Percentiles rank a stretch among this genome's conserved stretches.
These are phyloP conservation scores for Ips typographus DNA, from an alignment of 1,140 invertebrate genomes.

Conservation along the genomic window DNA sequence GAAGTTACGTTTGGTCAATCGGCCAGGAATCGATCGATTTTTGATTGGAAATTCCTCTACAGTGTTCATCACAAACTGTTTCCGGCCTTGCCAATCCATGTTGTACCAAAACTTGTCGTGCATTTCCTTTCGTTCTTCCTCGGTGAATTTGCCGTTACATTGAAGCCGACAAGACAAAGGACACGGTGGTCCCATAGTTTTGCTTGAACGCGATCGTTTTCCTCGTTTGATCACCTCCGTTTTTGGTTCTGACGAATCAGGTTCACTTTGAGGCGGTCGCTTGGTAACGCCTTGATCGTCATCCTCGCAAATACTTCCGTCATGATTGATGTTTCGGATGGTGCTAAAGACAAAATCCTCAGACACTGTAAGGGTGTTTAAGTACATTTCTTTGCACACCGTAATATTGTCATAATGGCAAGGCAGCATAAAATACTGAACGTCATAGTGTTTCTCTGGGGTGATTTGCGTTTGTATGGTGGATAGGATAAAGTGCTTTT, in stretches of 20 bases:
- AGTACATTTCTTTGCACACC: conserved; percentile 30
- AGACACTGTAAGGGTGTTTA: conserved; percentile 20
- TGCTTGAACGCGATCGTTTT: conserved; percentile 15
- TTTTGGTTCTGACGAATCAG: conserved; percentile 8
- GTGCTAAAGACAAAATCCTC: conserved; percentile 20
- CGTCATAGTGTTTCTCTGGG: conserved; percentile 16
- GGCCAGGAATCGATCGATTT: conserved; percentile 22
- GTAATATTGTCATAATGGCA: conserved; percentile 21
- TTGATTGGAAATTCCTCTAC: conserved; percentile 30
- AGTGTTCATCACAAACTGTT: conserved; percentile 28
- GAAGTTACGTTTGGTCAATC: conserved; percentile 20
- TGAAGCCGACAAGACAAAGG: conserved; percentile 18
- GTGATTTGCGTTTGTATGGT: conserved; percentile 20
- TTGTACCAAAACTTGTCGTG: conserved; percentile 25
- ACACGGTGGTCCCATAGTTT: conserved; percentile 27
- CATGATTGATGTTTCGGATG: conserved; percentile 18
- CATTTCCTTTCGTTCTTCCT: conserved; percentile 11
- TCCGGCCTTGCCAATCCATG: conserved; percentile 26
- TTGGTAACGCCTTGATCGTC: conserved; percentile 1
- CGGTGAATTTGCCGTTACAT: conserved; percentile 21
- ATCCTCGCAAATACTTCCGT: conserved; percentile 27
- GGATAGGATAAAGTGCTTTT: conserved; percentile 29
- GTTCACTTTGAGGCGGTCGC: neutral
- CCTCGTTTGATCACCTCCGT: conserved; percentile 8
- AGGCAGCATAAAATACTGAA: conserved; percentile 25